phyloP scores from a whole-genome alignment of 2,113 vertebrate species.

The Catharus bicknelli region DNA sequence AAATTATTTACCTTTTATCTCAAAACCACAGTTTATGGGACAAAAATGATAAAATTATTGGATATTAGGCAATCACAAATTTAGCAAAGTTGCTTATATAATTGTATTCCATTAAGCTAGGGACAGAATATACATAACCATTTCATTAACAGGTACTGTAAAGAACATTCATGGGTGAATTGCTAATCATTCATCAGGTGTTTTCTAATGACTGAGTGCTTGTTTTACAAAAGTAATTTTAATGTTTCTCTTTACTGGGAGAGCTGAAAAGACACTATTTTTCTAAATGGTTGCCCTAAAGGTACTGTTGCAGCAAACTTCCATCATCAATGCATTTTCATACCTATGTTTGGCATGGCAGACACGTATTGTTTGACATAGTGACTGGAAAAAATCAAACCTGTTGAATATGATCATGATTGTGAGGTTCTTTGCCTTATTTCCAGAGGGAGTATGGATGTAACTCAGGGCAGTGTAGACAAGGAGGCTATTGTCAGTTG shows the following conservation, averaged over 20 bases:
- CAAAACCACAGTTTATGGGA: background rate
- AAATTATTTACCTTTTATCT: background rate
- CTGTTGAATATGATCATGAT: background rate
- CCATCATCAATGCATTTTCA: background rate
- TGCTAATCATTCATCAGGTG: background rate
- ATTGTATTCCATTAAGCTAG: background rate
- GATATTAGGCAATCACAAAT: background rate
- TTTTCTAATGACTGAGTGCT: background rate
- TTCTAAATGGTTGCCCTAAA: background rate
- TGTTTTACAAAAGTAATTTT: background rate
- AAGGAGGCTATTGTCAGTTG: background rate
- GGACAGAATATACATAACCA: background rate
- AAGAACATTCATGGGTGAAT: background rate
- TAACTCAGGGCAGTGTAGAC: background rate
- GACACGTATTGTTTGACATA: background rate
- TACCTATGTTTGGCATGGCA: background rate
- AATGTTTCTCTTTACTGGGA: background rate
- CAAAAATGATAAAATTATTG: background rate
- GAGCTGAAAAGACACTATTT: background rate
- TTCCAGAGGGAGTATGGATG: background rate
- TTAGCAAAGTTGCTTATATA: background rate
- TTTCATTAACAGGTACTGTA: background rate
- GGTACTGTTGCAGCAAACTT: background rate
- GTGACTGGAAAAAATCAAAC: background rate
- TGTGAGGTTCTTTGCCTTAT: background rate